These are phyloP conservation scores for Chrysochloris asiatica DNA, from an alignment of 2,113 vertebrate genomes.

Conservation along the genomic window DNA sequence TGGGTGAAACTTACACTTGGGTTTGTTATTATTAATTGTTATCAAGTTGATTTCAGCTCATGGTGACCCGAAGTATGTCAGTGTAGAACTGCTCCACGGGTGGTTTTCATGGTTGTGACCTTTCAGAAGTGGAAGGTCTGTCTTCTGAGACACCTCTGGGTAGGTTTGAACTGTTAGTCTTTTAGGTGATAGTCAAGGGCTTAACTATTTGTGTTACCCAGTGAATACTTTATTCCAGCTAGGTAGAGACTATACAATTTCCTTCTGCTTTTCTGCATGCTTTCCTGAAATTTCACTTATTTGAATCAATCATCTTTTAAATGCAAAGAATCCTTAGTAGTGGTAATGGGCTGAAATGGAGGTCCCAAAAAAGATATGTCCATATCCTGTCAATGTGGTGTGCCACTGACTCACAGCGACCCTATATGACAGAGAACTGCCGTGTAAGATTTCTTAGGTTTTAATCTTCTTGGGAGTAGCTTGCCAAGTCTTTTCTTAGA, in stretches of 20 bases:
- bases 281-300: conserved; percentile 37
- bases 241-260: neutral
- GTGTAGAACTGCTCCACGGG: neutral
- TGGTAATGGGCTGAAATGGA: neutral
- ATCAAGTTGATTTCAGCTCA: neutral
- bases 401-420: neutral
- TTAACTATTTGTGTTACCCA: neutral
- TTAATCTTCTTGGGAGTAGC: neutral
- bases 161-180: neutral
- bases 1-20: neutral
- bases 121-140: neutral
- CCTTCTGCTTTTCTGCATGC: neutral
- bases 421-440: neutral
- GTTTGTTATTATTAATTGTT: neutral
- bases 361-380: neutral
- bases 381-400: neutral
- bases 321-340: neutral
- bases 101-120: neutral
- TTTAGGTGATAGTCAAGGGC: neutral
- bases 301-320: conserved; percentile 13
- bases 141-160: neutral
- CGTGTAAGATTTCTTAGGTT: neutral
- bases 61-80: neutral
- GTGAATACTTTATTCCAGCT: neutral
- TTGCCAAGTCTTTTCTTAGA: neutral